Conservation (phyloP, 92 coral and sea anemone species). For the Epizoanthus rinbou region DNA sequence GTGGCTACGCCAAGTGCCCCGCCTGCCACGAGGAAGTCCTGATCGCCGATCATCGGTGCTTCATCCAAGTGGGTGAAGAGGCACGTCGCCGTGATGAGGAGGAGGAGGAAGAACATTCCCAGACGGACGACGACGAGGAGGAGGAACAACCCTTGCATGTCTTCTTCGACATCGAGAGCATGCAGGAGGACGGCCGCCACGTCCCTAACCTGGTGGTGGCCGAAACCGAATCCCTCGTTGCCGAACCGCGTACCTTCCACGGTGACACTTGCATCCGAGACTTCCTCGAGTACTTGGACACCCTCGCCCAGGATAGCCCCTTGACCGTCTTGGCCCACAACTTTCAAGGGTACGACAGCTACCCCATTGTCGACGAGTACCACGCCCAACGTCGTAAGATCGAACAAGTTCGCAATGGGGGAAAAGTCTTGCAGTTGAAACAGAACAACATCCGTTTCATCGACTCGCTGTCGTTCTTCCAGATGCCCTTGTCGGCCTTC, state of each 20-base stretch:
- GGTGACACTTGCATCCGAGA: conserved; percentile 29
- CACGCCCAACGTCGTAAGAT: too few species aligned
- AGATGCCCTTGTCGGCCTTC: too few species aligned
- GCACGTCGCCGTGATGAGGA: conserved; percentile 21
- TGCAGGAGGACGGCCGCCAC: conserved; percentile 38
- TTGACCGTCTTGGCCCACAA: conserved; percentile 33
- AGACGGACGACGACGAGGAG: conserved; percentile 29
- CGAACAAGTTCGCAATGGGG: too few species aligned
- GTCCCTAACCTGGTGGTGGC: conserved; percentile 35
- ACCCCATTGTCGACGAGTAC: too few species aligned
- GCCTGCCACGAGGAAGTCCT: conserved; percentile 28
- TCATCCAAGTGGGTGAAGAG: conserved; percentile 31
- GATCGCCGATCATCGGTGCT: conserved; percentile 32
- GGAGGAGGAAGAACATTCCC: conserved; percentile 12
- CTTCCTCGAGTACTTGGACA: conserved; percentile 31
- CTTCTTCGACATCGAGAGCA: too few species aligned
- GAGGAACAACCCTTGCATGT: conserved; percentile 37
- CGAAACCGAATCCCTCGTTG: conserved; percentile 14
- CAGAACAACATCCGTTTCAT: too few species aligned
- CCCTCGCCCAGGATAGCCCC: conserved; percentile 36
- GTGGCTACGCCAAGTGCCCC: conserved; percentile 38
- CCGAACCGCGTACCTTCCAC: conserved; percentile 22
- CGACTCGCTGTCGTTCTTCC: too few species aligned
- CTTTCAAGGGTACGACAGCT: too few species aligned
- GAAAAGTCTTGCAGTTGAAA: too few species aligned